A percentile compares a stretch with the other conserved stretches of the same genome.
Evolutionary conservation across 2,888 invertebrate species (phyloP).

Genomic region (Siphonodentalium dalli): DNA sequence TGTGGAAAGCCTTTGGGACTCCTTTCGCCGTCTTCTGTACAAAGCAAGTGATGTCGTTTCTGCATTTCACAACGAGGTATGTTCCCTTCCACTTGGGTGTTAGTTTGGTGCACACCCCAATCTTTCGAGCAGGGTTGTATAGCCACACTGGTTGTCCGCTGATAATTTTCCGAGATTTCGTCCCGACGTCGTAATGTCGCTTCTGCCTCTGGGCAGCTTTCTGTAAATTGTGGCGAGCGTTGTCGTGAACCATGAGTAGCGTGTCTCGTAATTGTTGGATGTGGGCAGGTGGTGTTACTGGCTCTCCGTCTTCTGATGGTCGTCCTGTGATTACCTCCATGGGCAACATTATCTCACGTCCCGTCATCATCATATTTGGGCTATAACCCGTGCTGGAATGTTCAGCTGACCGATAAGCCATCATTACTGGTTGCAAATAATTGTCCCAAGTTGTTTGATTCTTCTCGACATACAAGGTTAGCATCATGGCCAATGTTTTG

Average conservation of each 20-base stretch:
- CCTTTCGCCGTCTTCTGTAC: background rate
- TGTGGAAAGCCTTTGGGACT: slow-evolving; percentile 6
- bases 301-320: no score
- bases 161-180: background rate
- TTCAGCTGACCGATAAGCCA: no score
- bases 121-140: background rate
- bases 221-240: background rate
- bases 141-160: background rate
- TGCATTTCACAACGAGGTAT: background rate
- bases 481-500: no score
- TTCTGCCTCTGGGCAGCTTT: background rate
- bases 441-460: no score
- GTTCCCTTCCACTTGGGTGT: background rate
- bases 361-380: no score
- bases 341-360: no score
- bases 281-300: no score
- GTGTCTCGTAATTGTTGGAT: no score
- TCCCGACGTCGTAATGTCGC: background rate
- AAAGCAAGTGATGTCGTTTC: slow-evolving; percentile 1
- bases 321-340: no score
- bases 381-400: no score
- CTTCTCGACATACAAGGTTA: no score
- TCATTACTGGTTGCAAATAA: no score
- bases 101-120: background rate
- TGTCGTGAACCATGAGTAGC: background rate